Evolutionary conservation across 2,113 vertebrate species (phyloP).

Genomic region (Capreolus pygargus): DNA sequence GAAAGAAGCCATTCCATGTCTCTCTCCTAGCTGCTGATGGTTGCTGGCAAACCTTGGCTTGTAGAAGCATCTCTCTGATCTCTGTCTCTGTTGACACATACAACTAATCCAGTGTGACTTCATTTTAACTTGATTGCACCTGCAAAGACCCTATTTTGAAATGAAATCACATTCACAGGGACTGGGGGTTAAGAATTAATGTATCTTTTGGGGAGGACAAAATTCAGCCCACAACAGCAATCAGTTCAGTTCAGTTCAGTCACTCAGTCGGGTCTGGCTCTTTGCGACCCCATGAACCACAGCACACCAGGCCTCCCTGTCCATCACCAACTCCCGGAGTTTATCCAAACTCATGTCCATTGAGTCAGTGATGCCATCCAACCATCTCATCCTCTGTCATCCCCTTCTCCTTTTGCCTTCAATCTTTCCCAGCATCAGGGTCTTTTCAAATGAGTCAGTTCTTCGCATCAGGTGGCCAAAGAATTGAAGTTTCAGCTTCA

Average conservation of each 20-base stretch:
- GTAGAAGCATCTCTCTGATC: not conserved
- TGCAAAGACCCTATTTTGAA: not conserved
- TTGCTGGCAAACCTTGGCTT: not conserved
- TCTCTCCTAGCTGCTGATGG: not conserved
- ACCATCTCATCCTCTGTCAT: too few species aligned
- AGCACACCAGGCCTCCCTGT: too few species aligned
- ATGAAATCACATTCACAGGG: not conserved
- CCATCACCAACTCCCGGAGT: too few species aligned
- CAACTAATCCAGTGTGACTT: not conserved
- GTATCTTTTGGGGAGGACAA: not conserved
- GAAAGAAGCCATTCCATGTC: too few species aligned
- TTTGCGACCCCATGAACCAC: too few species aligned
- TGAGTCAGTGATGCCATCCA: too few species aligned
- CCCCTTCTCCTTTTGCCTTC: too few species aligned
- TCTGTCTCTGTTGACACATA: not conserved
- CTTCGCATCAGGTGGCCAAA: too few species aligned
- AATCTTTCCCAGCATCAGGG: too few species aligned
- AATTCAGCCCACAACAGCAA: not conserved
- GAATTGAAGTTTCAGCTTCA: too few species aligned
- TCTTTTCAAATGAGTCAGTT: too few species aligned
- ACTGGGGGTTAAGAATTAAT: not conserved
- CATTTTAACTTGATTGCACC: not conserved
- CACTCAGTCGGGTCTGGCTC: not conserved
- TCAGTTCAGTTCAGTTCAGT: not conserved
- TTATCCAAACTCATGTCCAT: too few species aligned